A percentile compares a stretch with the other conserved stretches of the same genome.
Evolutionary conservation across 2,797 vertebrate species (phyloP).

Genomic region (Characodon lateralis): DNA sequence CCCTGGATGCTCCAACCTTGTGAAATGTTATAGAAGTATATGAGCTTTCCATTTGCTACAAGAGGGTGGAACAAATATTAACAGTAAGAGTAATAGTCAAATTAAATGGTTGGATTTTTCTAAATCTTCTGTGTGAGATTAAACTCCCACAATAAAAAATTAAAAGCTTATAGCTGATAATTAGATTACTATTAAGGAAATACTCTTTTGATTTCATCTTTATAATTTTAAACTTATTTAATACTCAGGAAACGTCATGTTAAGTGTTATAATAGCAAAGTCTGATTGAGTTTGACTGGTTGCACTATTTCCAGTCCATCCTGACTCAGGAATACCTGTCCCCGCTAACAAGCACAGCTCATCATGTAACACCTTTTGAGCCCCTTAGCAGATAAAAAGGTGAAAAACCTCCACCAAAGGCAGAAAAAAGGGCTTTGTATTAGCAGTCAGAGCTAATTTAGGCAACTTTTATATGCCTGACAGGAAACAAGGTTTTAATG

Average conservation of each 20-base stretch:
- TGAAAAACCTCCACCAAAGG: conserved; percentile 41
- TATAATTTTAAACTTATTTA: not conserved
- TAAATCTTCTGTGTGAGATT: too few relatives aligned
- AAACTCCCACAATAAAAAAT: too few relatives aligned
- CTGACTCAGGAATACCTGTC: conserved; percentile 65
- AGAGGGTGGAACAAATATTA: too few relatives aligned
- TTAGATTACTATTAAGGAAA: not conserved
- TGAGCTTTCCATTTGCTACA: too few relatives aligned
- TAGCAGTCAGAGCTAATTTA: conserved; percentile 36
- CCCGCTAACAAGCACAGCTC: conserved; percentile 63
- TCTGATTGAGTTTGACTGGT: conserved; percentile 47
- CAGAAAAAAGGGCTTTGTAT: conserved; percentile 28
- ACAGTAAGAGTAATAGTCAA: too few relatives aligned
- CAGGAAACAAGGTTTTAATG: conserved; percentile 23
- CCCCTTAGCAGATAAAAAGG: conserved; percentile 47
- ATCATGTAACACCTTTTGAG: conserved; percentile 55
- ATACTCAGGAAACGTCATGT: not conserved
- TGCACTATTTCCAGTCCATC: conserved; percentile 61
- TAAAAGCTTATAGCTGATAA: not conserved
- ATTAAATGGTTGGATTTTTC: too few relatives aligned
- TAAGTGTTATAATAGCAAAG: not conserved
- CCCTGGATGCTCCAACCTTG: not conserved
- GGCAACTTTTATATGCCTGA: conserved; percentile 6
- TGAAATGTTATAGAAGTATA: too few relatives aligned
- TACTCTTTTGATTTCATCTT: not conserved